Percentiles rank a stretch among this genome's conserved stretches.
These are phyloP conservation scores for Thymelicus sylvestris DNA, from an alignment of 2,888 invertebrate genomes.

Conservation along the genomic window DNA sequence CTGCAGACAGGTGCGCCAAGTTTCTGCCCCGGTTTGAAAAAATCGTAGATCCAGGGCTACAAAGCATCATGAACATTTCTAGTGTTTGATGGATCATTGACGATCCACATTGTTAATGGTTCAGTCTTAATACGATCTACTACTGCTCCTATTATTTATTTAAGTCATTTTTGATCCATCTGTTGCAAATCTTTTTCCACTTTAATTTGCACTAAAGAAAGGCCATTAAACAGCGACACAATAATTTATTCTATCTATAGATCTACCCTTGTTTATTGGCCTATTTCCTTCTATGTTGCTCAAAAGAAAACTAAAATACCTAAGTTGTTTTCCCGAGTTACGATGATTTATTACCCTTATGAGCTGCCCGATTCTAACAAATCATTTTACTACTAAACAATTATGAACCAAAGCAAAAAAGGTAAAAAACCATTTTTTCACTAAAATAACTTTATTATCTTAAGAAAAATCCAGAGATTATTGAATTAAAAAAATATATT, in stretches of 20 bases:
- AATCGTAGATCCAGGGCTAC: too few species aligned
- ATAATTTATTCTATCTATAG: constrained; percentile 6
- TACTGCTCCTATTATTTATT: neutral
- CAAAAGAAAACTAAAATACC: constrained; percentile 5
- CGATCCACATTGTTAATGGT: too few species aligned
- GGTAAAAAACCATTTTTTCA: too few species aligned
- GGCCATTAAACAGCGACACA: constrained; percentile 1
- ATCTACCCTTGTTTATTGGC: constrained; percentile 9
- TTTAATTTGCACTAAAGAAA: neutral
- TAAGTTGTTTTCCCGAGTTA: constrained; percentile 11
- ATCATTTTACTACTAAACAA: constrained; percentile 8
- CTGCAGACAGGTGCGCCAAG: too few species aligned
- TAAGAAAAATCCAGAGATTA: too few species aligned
- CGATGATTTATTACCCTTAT: constrained; percentile 13
- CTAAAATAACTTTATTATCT: too few species aligned
- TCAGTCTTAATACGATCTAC: too few species aligned
- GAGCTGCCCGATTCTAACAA: constrained; percentile 1
- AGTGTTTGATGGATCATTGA: too few species aligned
- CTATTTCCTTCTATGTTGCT: constrained; percentile 11
- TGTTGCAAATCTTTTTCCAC: neutral
- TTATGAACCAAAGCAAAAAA: neutral
- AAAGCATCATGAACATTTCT: too few species aligned
- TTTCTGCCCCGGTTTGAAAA: too few species aligned
- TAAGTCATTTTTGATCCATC: neutral
- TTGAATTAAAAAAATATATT: too few species aligned